Conservation (phyloP, 2,797 vertebrate genomes). For the Helicolenus hilgendorfi region DNA sequence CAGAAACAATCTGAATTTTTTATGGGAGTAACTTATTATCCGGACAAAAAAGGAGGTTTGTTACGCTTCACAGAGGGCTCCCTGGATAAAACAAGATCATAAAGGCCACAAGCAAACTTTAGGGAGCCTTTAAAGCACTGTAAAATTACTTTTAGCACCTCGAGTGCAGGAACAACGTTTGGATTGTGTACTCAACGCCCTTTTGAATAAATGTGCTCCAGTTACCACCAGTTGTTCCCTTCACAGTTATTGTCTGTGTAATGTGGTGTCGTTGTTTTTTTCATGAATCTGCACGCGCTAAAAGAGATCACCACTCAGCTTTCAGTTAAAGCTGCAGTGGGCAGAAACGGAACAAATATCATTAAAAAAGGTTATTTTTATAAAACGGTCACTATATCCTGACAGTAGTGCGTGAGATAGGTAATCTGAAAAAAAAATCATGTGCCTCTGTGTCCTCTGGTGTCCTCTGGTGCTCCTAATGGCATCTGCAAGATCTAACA, state of each 20-base stretch:
- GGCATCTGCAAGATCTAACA: no score
- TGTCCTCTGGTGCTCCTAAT: no score
- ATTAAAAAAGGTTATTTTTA: no score
- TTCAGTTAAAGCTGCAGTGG: not conserved
- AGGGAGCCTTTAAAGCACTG: constrained; percentile 62
- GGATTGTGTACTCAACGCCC: constrained; percentile 24
- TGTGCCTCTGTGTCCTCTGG: no score
- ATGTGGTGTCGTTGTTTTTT: not conserved
- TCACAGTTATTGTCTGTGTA: constrained; percentile 39
- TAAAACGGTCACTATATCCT: no score
- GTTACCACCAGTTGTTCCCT: constrained; percentile 29
- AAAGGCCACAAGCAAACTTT: constrained; percentile 77
- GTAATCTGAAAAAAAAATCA: no score
- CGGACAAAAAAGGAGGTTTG: constrained; percentile 72
- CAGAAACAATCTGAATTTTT: constrained; percentile 84
- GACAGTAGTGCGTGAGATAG: no score
- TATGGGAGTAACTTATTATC: constrained; percentile 82
- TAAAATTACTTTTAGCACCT: constrained; percentile 66
- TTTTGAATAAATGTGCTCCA: constrained; percentile 51
- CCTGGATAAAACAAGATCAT: constrained; percentile 71
- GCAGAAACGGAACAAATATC: no score
- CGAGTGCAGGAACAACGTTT: constrained; percentile 31
- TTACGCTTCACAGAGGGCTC: constrained; percentile 60
- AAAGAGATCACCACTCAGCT: constrained; percentile 14
- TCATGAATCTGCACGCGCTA: not conserved